Evolutionary conservation across 2,113 vertebrate species (phyloP), one percentile per base, ranked within the genome.

Genomic region (Rhabdornis inornatus): DNA sequence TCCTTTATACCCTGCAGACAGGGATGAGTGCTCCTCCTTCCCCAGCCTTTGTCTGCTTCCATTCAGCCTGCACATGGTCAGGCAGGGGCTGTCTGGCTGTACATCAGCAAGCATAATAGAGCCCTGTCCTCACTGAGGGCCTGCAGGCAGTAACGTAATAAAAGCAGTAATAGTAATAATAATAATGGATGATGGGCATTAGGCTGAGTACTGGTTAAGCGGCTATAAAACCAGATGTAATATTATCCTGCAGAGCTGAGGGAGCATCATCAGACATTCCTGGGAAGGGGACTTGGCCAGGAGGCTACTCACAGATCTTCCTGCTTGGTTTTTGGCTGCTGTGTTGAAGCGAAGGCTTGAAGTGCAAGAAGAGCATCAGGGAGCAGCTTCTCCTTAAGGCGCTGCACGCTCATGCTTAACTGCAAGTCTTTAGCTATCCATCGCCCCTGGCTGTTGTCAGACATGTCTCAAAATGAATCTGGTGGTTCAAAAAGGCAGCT

Each of bases 141-240:
- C 90, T 76, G 90, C 92, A 96, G 95, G 94, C 95, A 95, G 94
- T 93, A 97, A 96, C 27, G 6, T 78, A 97, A 95, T 96, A 95
- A 96, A 90, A 94, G 89, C 91, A 86, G 72, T 97, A 93, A 96
- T 88, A 92, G 95, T 93, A 96, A 95, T 96, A 97, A 96, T 96
- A 96, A 94, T 96, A 96, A 97, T 92, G 89, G 92, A 93, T 60
- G 59, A 95, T 92, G 95, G 92, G 94, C 96, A 97, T 95, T 93
- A 96, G 90, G 55, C 94, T 95, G 92, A 93, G 89, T 81, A 97
- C 86, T 95, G 91, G 95, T 97, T 96, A 96, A 95, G 92, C 33
- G 2, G 83, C 92, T 83, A 88, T 88, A 89, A 89, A 95, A 83
- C 76, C 90, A 96, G 95, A 97, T 92, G 94, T 95, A 97, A 95